Conservation (phyloP, 37 sponge, comb jelly and placozoan genomes). For the Aplysina aerophoba region DNA sequence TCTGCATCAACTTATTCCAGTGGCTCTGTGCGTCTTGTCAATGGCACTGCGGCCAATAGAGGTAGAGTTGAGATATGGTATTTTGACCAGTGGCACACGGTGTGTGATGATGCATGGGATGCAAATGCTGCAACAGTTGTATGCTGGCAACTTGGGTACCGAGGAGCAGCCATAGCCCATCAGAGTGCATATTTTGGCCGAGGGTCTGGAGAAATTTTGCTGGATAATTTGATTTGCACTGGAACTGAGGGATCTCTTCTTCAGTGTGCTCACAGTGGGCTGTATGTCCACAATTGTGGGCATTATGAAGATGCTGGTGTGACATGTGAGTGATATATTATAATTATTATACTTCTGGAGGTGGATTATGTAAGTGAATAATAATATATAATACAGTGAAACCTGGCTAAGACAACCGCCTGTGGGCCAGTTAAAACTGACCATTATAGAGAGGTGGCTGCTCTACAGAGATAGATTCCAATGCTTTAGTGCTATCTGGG, state of each 20-base stretch:
- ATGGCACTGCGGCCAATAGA: too few species aligned
- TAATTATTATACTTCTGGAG: too few species aligned
- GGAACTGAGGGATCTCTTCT: slow-evolving; percentile 33
- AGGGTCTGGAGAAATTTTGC: slow-evolving; percentile 29
- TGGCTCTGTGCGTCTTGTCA: too few species aligned
- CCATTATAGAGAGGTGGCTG: too few species aligned
- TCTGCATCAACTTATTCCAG: too few species aligned
- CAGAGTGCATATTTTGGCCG: not conserved
- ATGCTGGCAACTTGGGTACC: slow-evolving; percentile 38
- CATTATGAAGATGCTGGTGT: slow-evolving; percentile 36
- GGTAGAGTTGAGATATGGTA: slow-evolving; percentile 37
- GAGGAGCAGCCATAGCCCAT: not conserved
- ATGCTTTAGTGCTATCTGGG: too few species aligned
- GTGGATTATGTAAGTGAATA: too few species aligned
- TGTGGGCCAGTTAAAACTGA: too few species aligned
- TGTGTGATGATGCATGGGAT: slow-evolving; percentile 40
- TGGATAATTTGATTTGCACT: slow-evolving; percentile 37
- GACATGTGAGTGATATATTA: too few species aligned
- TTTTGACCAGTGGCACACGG: slow-evolving; percentile 28
- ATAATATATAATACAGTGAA: too few species aligned
- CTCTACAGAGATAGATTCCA: too few species aligned
- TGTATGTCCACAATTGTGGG: slow-evolving; percentile 31
- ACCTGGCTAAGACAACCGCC: too few species aligned
- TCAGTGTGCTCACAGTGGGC: slow-evolving; percentile 18
- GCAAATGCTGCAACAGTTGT: not conserved